Percentiles rank a stretch among this genome's conserved stretches.
Evolutionary conservation across 2,113 vertebrate genomes (phyloP).

Genomic region (Carassius gibelio): DNA sequence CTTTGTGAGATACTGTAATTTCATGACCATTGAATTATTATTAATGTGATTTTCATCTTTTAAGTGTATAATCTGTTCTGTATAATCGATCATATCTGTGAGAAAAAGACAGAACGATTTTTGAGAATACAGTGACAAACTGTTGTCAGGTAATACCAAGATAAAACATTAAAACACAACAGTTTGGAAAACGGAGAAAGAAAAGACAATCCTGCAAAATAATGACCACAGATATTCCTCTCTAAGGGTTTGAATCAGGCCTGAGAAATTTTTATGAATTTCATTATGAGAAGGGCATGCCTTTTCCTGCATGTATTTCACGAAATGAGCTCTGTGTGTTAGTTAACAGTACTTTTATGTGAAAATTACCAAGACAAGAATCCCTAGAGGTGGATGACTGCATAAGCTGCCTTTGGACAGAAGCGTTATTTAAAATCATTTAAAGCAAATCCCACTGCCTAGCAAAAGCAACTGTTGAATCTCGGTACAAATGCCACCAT

Average conservation of each 20-base stretch:
- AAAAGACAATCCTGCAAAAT: neutral
- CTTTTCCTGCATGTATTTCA: constrained; percentile 59
- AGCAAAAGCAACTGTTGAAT: constrained; percentile 30
- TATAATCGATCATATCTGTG: constrained; percentile 42
- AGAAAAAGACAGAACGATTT: constrained; percentile 22
- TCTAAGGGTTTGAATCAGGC: constrained; percentile 50
- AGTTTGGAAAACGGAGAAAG: neutral
- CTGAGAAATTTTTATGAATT: constrained; percentile 55
- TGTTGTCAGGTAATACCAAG: constrained; percentile 16
- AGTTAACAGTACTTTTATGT: constrained; percentile 55
- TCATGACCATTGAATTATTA: constrained; percentile 49
- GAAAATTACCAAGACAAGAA: constrained; percentile 50
- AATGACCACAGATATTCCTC: constrained; percentile 4
- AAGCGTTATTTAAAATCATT: constrained; percentile 54
- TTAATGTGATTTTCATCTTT: constrained; percentile 40
- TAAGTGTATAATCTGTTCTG: constrained; percentile 59
- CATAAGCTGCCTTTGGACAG: constrained; percentile 58
- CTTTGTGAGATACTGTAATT: constrained; percentile 44
- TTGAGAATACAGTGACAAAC: constrained; percentile 27
- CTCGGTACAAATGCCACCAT: constrained; percentile 31
- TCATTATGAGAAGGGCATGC: constrained; percentile 57
- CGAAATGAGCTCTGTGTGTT: constrained; percentile 60
- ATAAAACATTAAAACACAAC: constrained; percentile 12
- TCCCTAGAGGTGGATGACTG: constrained; percentile 37
- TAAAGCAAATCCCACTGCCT: constrained; percentile 43